Evolutionary conservation across 2,797 vertebrate species (phyloP), one percentile per base, ranked within the genome.

Genomic region (Allenopithecus nigroviridis): DNA sequence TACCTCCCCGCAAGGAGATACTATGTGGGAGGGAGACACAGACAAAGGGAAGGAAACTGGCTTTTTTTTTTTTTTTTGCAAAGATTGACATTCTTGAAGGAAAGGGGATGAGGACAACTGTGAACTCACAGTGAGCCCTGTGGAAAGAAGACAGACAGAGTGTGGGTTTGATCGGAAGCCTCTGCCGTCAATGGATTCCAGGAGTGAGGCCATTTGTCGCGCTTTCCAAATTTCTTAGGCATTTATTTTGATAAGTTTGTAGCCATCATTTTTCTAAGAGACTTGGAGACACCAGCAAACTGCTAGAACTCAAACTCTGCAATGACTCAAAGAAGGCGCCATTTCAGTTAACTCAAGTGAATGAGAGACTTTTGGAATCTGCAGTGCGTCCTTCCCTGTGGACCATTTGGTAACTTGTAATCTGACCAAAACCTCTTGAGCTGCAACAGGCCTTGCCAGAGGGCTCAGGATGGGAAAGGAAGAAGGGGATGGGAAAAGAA

Each of bases 201-300:
- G 48, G 75, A 55, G 48, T 84, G 59, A 3, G 46, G 76, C 5
- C 6, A 10, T 89, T 50, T 43, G 8, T 46, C 10, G 0, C 3
- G 48, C 36, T 57, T 70, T 80, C 64, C 50, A 53, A 48, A 74
- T 92, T 61, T 50, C 46, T 72, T 3, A 59, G 55, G 43, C 8
- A 8, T 75, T 72, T 55, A 55, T 48, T 84, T 83, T 36, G 43
- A 43, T 68, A n/a, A 28, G 19, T 68, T 5, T 50, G 30, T 61
- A 53, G 81, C 36, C 90, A 94, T 50, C 57, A 1, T 70, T 89
- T 90, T 89, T 36, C 80, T 59, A 19, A 81, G 84, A 94, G 89
- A 61, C 80, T 43, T n/a, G 55, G 86, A 84, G 68, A 80, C 19
- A 3, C 53, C 39, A 53, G 89, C 43, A 41, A 83, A 61, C 19